Base-by-base conservation (phyloP, 2,888 invertebrate genomes). In the Agrotis ipsilon region DNA sequence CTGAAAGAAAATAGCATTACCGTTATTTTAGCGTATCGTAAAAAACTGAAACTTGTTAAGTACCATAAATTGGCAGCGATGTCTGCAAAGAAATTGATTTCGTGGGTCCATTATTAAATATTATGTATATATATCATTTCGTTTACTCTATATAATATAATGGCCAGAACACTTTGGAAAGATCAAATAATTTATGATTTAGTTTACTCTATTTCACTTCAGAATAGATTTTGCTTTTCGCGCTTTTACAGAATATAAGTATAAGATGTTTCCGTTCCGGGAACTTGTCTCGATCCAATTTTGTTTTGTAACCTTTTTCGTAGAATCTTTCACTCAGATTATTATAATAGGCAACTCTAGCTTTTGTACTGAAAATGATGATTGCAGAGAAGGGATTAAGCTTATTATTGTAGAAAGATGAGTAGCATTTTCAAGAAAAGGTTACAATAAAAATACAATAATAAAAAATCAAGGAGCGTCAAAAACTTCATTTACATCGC, bases 331-430 rank as follows among this genome's bases (percentile, higher is more conserved):
- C 48, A 13, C 58, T 72, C 13, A 18, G 49, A 62, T 57, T 58
- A 72, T 39, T 24, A 58, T 48, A 52, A 52, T 55, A 63, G 43
- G n/a, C n/a, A n/a, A n/a, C n/a, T n/a, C n/a, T 49, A 43, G 5
- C 48, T 16, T 51, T 45, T 60, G 6, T 54, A 59, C 32, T 73
- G 24, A 46, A 18, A 39, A 51, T 63, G 43, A 72, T 58, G 45
- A 24, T 45, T 61, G 32, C 49, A 19, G 13, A n/a, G 13, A 71
- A n/a, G 45, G 55, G 57, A 2, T 58, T 19, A 64, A n/a, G n/a
- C n/a, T n/a, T 46, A 16, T 54, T 54, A 39, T 19, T 54, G 46
- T 45, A 46, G 13, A n/a, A 45, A 49, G 16, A 62, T 71, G 24
- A n/a, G 21, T 13, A 18, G 19, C 3, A 68, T 24, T 59, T 39